Evolutionary conservation across 30 jellyfish, hydroid and myxozoan species (phyloP).

Genomic region (Catostylus mosaicus): DNA sequence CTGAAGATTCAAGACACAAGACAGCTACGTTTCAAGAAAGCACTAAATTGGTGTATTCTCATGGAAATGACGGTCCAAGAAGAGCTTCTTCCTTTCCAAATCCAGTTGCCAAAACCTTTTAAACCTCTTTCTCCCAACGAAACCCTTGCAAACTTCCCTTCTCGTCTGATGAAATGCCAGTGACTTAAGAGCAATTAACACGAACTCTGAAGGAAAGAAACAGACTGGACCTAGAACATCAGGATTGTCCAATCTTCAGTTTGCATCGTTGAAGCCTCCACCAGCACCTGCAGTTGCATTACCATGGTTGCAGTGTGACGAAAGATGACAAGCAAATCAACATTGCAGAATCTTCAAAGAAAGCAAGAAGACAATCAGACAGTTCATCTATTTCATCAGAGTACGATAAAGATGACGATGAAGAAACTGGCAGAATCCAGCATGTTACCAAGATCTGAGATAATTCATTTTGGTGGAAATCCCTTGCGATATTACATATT

Average conservation of each 20-base stretch:
- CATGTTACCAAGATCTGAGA: conserved; percentile 42
- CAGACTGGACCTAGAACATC: conserved; percentile 31
- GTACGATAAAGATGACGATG: conserved; percentile 32
- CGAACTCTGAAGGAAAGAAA: conserved; percentile 26
- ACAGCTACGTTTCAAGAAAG: conserved; percentile 25
- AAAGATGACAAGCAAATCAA: conserved; percentile 30
- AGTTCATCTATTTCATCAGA: conserved; percentile 27
- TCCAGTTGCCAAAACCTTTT: conserved; percentile 31
- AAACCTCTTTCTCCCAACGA: conserved; percentile 37
- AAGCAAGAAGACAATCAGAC: neutral
- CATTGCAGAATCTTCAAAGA: neutral
- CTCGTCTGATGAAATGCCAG: conserved; percentile 17
- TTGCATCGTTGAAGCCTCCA: conserved; percentile 46
- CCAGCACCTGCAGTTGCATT: conserved; percentile 17
- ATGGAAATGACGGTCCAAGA: conserved; percentile 15
- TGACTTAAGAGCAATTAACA: conserved; percentile 38
- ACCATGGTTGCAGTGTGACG: conserved; percentile 26
- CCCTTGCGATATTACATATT: conserved; percentile 36
- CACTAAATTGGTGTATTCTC: conserved; percentile 44
- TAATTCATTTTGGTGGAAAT: conserved; percentile 43
- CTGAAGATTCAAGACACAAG: conserved; percentile 33
- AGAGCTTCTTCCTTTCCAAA: conserved; percentile 27
- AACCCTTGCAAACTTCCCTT: conserved; percentile 26
- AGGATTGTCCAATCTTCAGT: conserved; percentile 49
- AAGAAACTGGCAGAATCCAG: conserved; percentile 49